A percentile compares a stretch with the other conserved stretches of the same genome.
phyloP scores from a whole-genome alignment of 1,140 invertebrate species.

The Drosophila orena region DNA sequence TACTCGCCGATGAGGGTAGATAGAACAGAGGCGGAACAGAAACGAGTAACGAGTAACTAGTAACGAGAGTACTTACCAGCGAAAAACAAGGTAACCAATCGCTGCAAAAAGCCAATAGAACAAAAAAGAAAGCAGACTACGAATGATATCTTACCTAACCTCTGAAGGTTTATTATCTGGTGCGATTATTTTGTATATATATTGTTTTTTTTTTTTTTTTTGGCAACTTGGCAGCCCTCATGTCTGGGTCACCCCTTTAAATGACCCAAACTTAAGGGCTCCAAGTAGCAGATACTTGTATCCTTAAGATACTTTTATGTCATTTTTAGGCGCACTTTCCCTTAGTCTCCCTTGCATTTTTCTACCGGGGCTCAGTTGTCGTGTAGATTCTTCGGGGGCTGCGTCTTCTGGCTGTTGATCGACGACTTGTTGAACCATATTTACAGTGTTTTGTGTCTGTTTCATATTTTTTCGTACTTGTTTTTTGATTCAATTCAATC shows the following conservation, averaged over 20 bases:
- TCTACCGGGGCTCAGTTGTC: conserved; percentile 34
- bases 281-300: conserved; percentile 50
- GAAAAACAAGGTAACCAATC: conserved; percentile 29
- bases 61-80: conserved; percentile 69
- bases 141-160: conserved; percentile 77
- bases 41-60: conserved; percentile 57
- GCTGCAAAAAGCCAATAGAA: conserved; percentile 70
- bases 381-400: conserved; percentile 46
- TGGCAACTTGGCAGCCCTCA: conserved; percentile 47
- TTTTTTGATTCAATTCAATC: conserved; percentile 77
- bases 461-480: conserved; percentile 34
- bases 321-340: conserved; percentile 15
- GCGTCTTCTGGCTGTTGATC: conserved; percentile 56
- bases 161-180: conserved; percentile 36
- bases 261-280: conserved; percentile 58
- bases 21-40: conserved; percentile 23
- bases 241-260: conserved; percentile 64
- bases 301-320: conserved; percentile 14
- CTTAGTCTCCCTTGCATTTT: conserved; percentile 1
- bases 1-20: conserved; percentile 34
- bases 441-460: conserved; percentile 70
- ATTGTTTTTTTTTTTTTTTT: background rate
- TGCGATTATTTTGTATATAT: conserved; percentile 3
- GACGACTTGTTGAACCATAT: conserved; percentile 66
- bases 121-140: conserved; percentile 54